phyloP scores from a whole-genome alignment of 2,113 vertebrate species.

The Paracyprichromis sp. region DNA sequence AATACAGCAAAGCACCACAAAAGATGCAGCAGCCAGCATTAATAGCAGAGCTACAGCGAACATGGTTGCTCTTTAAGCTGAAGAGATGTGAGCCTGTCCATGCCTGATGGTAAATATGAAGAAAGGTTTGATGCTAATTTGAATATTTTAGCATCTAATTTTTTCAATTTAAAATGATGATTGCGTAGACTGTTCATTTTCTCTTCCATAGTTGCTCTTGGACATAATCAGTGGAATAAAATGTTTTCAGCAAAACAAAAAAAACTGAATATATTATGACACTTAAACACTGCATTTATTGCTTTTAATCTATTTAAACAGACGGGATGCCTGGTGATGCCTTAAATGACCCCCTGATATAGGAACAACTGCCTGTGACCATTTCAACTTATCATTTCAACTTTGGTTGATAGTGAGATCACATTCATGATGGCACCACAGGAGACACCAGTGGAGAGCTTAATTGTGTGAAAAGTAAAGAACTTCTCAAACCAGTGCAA shows the following conservation, averaged over 20 bases:
- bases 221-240: rapidly evolving
- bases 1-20: not conserved
- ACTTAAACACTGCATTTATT: not conserved
- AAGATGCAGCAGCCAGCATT: not conserved
- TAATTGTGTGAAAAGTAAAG: not conserved
- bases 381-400: not conserved
- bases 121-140: not conserved
- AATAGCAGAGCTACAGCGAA: rapidly evolving
- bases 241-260: not conserved
- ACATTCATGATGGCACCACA: not conserved
- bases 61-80: not conserved
- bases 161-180: rapidly evolving
- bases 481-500: not conserved
- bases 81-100: not conserved
- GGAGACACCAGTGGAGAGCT: rapidly evolving
- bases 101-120: not conserved
- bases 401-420: not conserved
- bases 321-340: not conserved
- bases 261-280: not conserved
- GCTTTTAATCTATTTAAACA: not conserved
- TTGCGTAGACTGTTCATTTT: not conserved
- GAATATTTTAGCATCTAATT: not conserved
- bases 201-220: not conserved
- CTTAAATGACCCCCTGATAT: too few species aligned
- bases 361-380: rapidly evolving